Conservation (phyloP, 2,113 vertebrate genomes). For the Entelurus aequoreus region DNA sequence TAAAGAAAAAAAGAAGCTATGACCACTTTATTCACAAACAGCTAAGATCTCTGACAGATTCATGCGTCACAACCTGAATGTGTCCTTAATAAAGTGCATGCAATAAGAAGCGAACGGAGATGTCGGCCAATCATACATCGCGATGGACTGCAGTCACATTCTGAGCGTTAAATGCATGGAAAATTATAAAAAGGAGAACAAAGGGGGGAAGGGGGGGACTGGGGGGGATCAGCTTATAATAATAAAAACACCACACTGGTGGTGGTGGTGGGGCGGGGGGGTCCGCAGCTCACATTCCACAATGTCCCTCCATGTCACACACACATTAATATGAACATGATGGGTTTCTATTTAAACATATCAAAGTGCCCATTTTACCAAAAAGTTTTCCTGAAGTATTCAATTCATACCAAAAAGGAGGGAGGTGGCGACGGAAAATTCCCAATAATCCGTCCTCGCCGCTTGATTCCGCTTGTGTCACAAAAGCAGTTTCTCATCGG, state of each 20-base stretch:
- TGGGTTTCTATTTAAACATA: constrained; percentile 92
- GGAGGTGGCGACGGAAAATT: constrained; percentile 76
- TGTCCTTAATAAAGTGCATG: constrained; percentile 96
- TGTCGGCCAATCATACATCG: constrained; percentile 72
- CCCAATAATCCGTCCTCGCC: constrained; percentile 70
- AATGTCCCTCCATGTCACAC: constrained; percentile 67
- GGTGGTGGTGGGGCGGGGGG: constrained; percentile 25
- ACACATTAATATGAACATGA: constrained; percentile 85
- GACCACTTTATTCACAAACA: constrained; percentile 99
- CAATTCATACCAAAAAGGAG: constrained; percentile 96
- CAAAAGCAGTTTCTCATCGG: constrained; percentile 77
- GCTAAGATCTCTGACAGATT: constrained; percentile 96
- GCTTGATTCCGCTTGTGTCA: constrained; percentile 57
- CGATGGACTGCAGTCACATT: constrained; percentile 74
- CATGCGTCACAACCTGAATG: constrained; percentile 88
- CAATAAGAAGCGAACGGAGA: constrained; percentile 91
- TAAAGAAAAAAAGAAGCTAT: constrained; percentile 72
- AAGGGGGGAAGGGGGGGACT: constrained; percentile 31
- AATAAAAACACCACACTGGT: constrained; percentile 58
- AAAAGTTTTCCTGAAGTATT: constrained; percentile 96
- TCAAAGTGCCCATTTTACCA: constrained; percentile 98
- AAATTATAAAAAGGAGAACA: constrained; percentile 53
- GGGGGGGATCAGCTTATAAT: constrained; percentile 68
- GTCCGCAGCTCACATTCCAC: constrained; percentile 75
- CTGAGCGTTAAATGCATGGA: constrained; percentile 72